These are phyloP conservation scores for Drosophila gunungcola DNA, from an alignment of 1,140 invertebrate species.

Conservation along the genomic window DNA sequence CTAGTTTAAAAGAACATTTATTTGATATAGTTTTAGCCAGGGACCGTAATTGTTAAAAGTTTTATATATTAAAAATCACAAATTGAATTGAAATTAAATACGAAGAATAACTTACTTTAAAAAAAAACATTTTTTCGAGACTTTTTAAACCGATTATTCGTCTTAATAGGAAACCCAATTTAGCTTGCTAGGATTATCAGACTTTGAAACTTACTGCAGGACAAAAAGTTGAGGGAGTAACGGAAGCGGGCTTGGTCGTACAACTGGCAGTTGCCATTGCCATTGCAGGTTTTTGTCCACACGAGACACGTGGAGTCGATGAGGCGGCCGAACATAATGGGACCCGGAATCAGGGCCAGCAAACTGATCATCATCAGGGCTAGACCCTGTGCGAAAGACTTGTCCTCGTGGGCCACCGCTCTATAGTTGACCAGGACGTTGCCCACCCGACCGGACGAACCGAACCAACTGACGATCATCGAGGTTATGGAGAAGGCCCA, in stretches of 20 bases:
- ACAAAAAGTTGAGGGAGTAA: constrained; percentile 86
- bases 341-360: constrained; percentile 88
- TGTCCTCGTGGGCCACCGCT: constrained; percentile 87
- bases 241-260: constrained; percentile 87
- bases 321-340: constrained; percentile 88
- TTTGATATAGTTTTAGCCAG: not conserved
- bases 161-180: too few relatives aligned
- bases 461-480: constrained; percentile 86
- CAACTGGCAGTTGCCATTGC: constrained; percentile 88
- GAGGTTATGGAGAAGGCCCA: constrained; percentile 85
- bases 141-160: too few relatives aligned
- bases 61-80: too few relatives aligned
- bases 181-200: too few relatives aligned
- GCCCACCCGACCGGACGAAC: constrained; percentile 87
- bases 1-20: not conserved
- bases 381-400: constrained; percentile 88
- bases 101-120: too few relatives aligned
- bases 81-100: too few relatives aligned
- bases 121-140: too few relatives aligned
- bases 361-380: constrained; percentile 87
- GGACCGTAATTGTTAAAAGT: too few relatives aligned
- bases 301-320: constrained; percentile 88
- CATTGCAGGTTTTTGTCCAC: constrained; percentile 88
- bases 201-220: constrained; percentile 85
- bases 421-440: constrained; percentile 88